Conservation (phyloP, 1,140 invertebrate genomes). For the Sitophilus oryzae region DNA sequence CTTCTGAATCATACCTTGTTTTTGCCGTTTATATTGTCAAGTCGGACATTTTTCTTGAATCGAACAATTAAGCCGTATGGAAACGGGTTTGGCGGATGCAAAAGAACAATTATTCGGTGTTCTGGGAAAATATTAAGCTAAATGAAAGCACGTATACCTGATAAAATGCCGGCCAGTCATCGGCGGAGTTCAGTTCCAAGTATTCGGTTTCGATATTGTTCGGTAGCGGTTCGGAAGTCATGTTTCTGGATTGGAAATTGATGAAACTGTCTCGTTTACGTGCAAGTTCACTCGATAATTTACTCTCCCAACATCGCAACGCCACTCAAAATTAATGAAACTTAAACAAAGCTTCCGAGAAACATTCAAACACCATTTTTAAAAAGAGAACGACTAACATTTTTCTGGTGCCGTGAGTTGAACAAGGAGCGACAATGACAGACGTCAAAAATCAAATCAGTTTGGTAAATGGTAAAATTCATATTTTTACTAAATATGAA, state of each 20-base stretch:
- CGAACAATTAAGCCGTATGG: neutral
- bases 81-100: conserved; percentile 5
- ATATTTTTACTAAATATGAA: too few relatives aligned
- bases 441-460: too few relatives aligned
- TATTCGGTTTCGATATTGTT: conserved; percentile 63
- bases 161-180: conserved; percentile 58
- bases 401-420: neutral
- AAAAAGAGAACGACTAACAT: conserved; percentile 19
- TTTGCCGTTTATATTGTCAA: neutral
- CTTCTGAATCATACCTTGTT: conserved; percentile 4
- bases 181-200: conserved; percentile 55
- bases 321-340: conserved; percentile 15
- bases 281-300: conserved; percentile 18
- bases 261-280: neutral
- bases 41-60: conserved; percentile 4
- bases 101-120: conserved; percentile 5
- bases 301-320: conserved; percentile 12
- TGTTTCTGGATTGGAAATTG: conserved; percentile 18
- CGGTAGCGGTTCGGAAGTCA: conserved; percentile 34
- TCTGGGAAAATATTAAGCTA: conserved; percentile 1
- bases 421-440: conserved; percentile 9
- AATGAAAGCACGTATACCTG: conserved; percentile 51
- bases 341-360: conserved; percentile 15
- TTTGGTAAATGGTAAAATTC: too few relatives aligned
- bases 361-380: conserved; percentile 30